Evolutionary conservation across 2,113 vertebrate genomes (phyloP), one percentile per base, ranked within the genome.

Genomic region (Stictonetta naevosa): DNA sequence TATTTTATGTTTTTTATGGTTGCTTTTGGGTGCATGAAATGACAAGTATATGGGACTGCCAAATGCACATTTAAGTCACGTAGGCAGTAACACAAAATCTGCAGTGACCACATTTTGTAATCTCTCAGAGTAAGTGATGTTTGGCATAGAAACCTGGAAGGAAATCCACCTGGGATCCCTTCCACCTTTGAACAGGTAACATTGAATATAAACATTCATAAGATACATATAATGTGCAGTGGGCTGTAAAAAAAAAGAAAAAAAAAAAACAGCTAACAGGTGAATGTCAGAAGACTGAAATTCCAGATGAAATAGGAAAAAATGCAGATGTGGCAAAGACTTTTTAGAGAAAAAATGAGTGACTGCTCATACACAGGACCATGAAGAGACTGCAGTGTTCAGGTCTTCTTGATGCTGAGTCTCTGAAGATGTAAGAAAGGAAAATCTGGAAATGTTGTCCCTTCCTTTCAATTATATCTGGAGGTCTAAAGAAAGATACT

Each of bases 401-500:
- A 48, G 17, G 7, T 50, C 31, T 71, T 88, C 29, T 13, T 75
- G 78, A 17, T 23, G 83, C 50, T 72, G 42, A 18, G 7, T 78
- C 8, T 53, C n/a, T 63, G 58, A 91, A 74, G 52, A 74, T 29
- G 18, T 55, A 59, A 63, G 60, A 86, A 86, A 88, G 59, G 40
- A 76, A 62, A 83, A 83, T 42, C 21, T 82, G 52, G 91, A 90
- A 89, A 95, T 68, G 63, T 19, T 81, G 29, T 75, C 56, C 22
- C 10, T 78, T 56, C 25, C 31, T 92, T 97, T 74, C 73, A 75
- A 16, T 92, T 89, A 44, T 79, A 4, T 84, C 56, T 78, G 66
- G 9, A 31, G 72, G 34, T 64, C 80, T 84, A 91, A 84, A 81
- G 86, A 71, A 86, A 86, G 56, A 86, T 94, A 60, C 10, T 95